Conservation (phyloP, 2,797 vertebrate genomes). For the Neosilurus mollespiculum region DNA sequence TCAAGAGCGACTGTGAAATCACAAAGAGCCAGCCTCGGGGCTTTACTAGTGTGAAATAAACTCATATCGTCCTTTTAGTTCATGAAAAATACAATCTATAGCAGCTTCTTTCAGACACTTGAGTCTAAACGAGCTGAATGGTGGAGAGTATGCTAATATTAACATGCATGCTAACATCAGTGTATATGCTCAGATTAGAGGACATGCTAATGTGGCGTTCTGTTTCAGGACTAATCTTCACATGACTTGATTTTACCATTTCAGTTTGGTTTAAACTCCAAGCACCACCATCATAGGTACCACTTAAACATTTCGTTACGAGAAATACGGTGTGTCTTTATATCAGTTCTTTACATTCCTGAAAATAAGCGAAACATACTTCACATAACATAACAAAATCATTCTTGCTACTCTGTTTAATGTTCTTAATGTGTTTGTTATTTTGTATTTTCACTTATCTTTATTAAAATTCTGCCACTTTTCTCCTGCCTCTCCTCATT, state of each 20-base stretch:
- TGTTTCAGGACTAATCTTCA: not conserved
- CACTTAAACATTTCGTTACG: not conserved
- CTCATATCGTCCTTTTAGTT: no score
- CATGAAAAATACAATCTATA: not conserved
- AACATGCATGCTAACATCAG: not conserved
- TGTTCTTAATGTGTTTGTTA: no score
- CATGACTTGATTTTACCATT: not conserved
- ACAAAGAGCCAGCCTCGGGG: conserved; percentile 30
- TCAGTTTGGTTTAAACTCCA: not conserved
- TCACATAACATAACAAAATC: no score
- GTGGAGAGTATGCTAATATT: not conserved
- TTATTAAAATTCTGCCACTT: no score
- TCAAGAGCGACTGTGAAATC: conserved; percentile 20
- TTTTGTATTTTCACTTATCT: no score
- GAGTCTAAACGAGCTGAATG: not conserved
- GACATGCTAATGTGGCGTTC: not conserved
- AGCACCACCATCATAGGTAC: not conserved
- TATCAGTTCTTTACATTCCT: no score
- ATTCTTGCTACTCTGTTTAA: no score
- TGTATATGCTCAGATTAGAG: not conserved
- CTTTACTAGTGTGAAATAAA: conserved; percentile 13
- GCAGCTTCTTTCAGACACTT: not conserved
- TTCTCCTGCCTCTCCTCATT: no score
- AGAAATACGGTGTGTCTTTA: not conserved
- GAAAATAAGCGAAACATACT: no score